Base-by-base conservation (phyloP, 2,888 invertebrate species). In the Elegia similella region DNA sequence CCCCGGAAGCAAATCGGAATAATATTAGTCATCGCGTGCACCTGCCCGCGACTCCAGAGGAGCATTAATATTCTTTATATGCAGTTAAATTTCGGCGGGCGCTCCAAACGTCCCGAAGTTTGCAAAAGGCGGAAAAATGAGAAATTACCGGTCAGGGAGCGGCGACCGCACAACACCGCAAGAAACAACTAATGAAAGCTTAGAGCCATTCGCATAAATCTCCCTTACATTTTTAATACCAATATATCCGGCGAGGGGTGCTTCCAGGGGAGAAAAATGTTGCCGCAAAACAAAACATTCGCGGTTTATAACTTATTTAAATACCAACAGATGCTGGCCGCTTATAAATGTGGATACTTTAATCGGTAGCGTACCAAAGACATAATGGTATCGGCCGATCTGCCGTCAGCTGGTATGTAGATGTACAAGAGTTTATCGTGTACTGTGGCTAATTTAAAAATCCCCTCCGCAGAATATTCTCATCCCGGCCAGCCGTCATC, bases 191-290 rank as follows among this genome's bases (percentile, higher is more conserved):
- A 91, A 91, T 91, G 91, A 91, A 91, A 91, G 91, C 91, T 90
- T 87, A 91, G 86, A 90, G 88, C 90, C 85, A 90, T 91, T 88
- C 90, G 86, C 90, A 91, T 91, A 91, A 91, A 91, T 91, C 91
- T 90, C 85, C 86, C 82, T 91, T 91, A 90, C 91, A 91, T 91
- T 91, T 91, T 91, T 91, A 91, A 91, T 91, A 91, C 90, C 90
- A 88, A 91, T 91, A 91, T 88, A 88, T 88, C 86, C 84, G 76
- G 70, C 73, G 82, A 88, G 89, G 91, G 88, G 88, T 86, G 78
- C 81, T 73, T 85, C 84, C 75, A 66, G 68, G 70, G 78, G 82
- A 80, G 77, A 79, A 76, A 82, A 82, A 82, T 83, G 76, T 79
- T 75, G 73, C 74, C 76, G 69, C 79, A 77, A 82, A 84, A 84